These are phyloP conservation scores for Goniozus legneri DNA, from an alignment of 1,140 invertebrate species.

Conservation along the genomic window DNA sequence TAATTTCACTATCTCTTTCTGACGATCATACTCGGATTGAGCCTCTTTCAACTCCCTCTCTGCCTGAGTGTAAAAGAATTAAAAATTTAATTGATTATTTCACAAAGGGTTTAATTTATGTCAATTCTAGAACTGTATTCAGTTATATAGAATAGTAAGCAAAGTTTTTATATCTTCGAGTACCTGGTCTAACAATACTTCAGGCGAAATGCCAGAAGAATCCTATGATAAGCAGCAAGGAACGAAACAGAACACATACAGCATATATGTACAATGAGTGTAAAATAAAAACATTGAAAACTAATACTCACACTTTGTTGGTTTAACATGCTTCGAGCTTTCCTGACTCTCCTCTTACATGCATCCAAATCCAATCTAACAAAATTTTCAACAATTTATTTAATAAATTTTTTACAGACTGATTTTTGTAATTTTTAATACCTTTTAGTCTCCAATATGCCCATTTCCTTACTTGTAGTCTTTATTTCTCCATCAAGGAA, in stretches of 20 bases:
- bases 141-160: too few relatives aligned
- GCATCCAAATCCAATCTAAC: slow-evolving; percentile 88
- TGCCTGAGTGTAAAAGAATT: slow-evolving; percentile 64
- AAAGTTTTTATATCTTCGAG: slow-evolving; percentile 20
- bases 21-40: slow-evolving; percentile 90
- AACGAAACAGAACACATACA: too few relatives aligned
- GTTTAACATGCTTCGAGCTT: slow-evolving; percentile 80
- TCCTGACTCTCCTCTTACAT: slow-evolving; percentile 84
- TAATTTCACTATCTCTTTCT: slow-evolving; percentile 89
- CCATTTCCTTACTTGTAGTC: slow-evolving; percentile 79
- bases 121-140: too few relatives aligned
- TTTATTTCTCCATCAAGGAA: slow-evolving; percentile 97
- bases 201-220: slow-evolving; percentile 74
- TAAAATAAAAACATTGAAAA: slow-evolving; percentile 18
- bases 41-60: slow-evolving; percentile 85
- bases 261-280: slow-evolving; percentile 19
- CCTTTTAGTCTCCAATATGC: slow-evolving; percentile 74
- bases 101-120: too few relatives aligned
- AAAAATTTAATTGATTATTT: too few relatives aligned
- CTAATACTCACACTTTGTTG: slow-evolving; percentile 71
- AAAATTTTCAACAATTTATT: too few relatives aligned
- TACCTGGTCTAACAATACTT: slow-evolving; percentile 77
- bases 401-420: too few relatives aligned
- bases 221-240: slow-evolving; percentile 60
- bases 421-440: too few relatives aligned